Percentiles rank a stretch among this genome's conserved stretches.
Evolutionary conservation across 2,888 invertebrate genomes (phyloP).

Genomic region (Epinotia demarniana): DNA sequence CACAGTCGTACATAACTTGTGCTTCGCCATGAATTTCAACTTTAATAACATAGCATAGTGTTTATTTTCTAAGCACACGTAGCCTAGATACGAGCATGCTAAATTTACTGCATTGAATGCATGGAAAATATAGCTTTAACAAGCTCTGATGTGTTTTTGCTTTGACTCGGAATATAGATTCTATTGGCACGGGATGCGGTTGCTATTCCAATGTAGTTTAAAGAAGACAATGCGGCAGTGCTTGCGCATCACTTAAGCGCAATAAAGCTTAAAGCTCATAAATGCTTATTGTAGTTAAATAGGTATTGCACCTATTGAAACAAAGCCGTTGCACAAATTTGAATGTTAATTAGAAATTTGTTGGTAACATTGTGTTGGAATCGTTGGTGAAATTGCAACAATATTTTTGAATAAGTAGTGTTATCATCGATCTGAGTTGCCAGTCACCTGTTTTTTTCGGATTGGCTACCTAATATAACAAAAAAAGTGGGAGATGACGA

Average conservation of each 20-base stretch:
- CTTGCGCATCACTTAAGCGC: conserved; percentile 15
- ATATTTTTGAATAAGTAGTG: no score
- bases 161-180: not conserved
- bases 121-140: not conserved
- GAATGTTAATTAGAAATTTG: conserved; percentile 5
- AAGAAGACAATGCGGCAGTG: conserved; percentile 13
- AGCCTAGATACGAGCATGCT: not conserved
- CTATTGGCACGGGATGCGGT: not conserved
- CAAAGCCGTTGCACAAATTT: conserved; percentile 21
- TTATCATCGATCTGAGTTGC: no score
- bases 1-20: not conserved
- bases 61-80: not conserved
- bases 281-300: conserved; percentile 20
- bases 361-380: not conserved
- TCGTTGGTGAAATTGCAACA: not conserved
- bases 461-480: no score
- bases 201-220: not conserved
- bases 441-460: no score
- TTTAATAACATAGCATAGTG: not conserved
- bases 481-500: no score
- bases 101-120: conserved; percentile 11
- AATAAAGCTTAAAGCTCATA: conserved; percentile 31
- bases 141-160: not conserved
- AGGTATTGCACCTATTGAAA: conserved; percentile 19
- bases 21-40: not conserved